Percentiles rank a stretch among this genome's conserved stretches.
Conservation (phyloP, 2,888 invertebrate genomes). For the Melanophora roralis region DNA sequence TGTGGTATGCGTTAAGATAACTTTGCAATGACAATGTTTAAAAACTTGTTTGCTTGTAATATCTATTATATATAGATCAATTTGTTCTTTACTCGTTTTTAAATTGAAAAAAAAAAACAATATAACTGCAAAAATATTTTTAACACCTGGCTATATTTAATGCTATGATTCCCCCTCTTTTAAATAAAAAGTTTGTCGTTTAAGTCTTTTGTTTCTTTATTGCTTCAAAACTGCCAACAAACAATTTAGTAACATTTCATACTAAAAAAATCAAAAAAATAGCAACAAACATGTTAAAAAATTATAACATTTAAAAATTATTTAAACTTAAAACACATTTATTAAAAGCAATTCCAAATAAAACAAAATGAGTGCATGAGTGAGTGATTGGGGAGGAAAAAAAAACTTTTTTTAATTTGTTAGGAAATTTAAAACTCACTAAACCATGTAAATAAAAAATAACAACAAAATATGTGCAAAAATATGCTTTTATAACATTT, state of each 20-base stretch:
- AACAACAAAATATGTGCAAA: conserved; percentile 27
- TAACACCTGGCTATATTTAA: too few species aligned
- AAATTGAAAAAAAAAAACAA: too few species aligned
- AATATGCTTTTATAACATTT: conserved; percentile 25
- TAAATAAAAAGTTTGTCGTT: conserved; percentile 25
- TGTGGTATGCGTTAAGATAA: too few species aligned
- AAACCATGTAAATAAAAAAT: conserved; percentile 59
- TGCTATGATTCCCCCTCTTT: neutral
- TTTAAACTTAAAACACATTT: conserved; percentile 39
- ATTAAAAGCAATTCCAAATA: neutral
- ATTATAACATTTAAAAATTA: neutral
- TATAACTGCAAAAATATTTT: neutral
- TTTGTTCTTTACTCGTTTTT: too few species aligned
- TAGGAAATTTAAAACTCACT: conserved; percentile 58
- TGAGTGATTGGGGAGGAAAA: neutral
- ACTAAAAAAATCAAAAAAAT: neutral
- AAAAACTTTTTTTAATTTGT: conserved; percentile 45
- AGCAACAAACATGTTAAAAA: neutral
- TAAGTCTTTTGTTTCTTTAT: conserved; percentile 48
- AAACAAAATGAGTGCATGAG: neutral
- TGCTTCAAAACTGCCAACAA: neutral
- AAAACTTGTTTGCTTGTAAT: too few species aligned
- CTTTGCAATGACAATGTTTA: too few species aligned
- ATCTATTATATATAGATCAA: too few species aligned
- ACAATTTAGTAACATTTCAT: conserved; percentile 27